These are phyloP conservation scores for Drosophila falleni DNA, from an alignment of 2,888 invertebrate species.

Conservation along the genomic window DNA sequence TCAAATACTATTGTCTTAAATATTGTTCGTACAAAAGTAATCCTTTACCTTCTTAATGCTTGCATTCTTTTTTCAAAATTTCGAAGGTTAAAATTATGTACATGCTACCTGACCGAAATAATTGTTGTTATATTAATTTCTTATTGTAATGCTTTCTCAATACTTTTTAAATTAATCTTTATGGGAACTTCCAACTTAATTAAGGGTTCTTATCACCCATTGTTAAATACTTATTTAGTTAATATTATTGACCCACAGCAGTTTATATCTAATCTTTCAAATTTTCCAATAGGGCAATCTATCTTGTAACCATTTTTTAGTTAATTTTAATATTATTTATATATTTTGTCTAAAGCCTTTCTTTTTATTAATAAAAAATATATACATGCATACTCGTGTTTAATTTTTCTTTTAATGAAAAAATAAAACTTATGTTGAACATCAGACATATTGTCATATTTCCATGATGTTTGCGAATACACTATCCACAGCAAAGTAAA, in stretches of 20 bases:
- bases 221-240: neutral
- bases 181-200: neutral
- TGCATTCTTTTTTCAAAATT: constrained; percentile 1
- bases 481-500: too few species aligned
- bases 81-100: neutral
- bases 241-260: neutral
- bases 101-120: constrained; percentile 5
- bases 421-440: neutral
- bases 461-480: too few species aligned
- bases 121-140: neutral
- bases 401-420: constrained; percentile 1
- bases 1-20: constrained; percentile 30
- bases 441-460: neutral
- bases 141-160: neutral
- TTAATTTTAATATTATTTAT: constrained; percentile 12
- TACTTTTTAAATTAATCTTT: constrained; percentile 1
- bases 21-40: constrained; percentile 14
- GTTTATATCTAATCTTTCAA: neutral
- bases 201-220: neutral
- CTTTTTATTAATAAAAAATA: constrained; percentile 8
- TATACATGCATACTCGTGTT: constrained; percentile 4
- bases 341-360: neutral
- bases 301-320: too few species aligned
- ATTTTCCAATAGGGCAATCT: too few species aligned
- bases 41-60: constrained; percentile 9